Evolutionary conservation across 2,113 vertebrate genomes (phyloP).

Genomic region (Stegostoma tigrinum): DNA sequence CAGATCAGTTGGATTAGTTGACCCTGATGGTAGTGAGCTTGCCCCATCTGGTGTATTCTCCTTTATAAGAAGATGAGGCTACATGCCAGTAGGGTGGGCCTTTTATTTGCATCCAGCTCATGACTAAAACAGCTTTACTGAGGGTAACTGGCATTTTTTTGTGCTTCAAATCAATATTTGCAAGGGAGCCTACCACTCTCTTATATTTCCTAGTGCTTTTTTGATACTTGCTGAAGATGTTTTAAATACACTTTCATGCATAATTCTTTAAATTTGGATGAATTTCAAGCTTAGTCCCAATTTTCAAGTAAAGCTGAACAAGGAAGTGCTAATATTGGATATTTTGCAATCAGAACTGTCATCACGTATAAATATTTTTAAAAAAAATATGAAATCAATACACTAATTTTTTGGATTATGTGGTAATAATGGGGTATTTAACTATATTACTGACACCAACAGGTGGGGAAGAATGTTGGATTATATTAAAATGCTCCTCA

Average conservation of each 20-base stretch:
- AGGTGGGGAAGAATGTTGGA: not conserved
- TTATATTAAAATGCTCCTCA: not conserved
- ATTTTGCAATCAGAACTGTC: not conserved
- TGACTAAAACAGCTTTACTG: not conserved
- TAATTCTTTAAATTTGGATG: not conserved
- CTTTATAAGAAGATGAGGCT: not conserved
- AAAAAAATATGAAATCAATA: not conserved
- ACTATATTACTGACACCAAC: not conserved
- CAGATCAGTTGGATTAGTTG: not conserved
- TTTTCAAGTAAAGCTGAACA: not conserved
- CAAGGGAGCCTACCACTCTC: not conserved
- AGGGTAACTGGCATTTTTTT: not conserved
- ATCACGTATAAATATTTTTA: not conserved
- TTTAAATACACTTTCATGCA: not conserved
- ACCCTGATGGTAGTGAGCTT: not conserved
- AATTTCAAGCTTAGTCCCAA: not conserved
- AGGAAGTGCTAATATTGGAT: not conserved
- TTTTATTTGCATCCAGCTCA: not conserved
- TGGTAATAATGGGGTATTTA: not conserved
- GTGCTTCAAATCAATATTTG: not conserved
- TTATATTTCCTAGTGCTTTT: not conserved
- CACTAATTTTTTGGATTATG: not conserved
- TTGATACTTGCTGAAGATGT: not conserved
- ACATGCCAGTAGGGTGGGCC: not conserved
- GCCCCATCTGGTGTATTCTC: not conserved